Conservation (phyloP, 2,113 vertebrate species). For the Laticauda colubrina region DNA sequence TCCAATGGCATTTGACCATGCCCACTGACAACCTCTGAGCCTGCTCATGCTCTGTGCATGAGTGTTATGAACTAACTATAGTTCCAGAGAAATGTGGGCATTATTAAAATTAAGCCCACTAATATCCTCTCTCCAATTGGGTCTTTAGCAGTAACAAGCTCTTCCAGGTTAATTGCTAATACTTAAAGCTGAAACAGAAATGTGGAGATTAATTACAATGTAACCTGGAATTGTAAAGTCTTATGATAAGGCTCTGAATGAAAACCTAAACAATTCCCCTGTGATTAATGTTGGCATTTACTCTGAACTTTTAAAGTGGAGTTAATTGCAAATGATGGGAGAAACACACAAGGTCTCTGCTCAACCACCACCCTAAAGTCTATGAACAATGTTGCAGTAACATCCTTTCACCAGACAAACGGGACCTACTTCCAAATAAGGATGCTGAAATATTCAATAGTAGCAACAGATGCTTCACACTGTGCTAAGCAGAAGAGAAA, state of each 20-base stretch:
- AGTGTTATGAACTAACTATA: not conserved
- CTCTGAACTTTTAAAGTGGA: not conserved
- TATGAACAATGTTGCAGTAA: not conserved
- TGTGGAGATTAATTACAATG: not conserved
- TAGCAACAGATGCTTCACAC: not conserved
- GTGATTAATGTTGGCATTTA: not conserved
- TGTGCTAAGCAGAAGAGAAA: not conserved
- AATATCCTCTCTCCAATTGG: not conserved
- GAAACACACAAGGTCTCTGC: not conserved
- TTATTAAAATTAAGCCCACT: not conserved
- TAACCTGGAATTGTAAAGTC: slow-evolving; percentile 6
- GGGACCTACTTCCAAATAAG: not conserved
- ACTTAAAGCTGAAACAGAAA: not conserved
- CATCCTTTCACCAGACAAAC: not conserved
- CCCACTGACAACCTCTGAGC: not conserved
- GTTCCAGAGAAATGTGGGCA: not conserved
- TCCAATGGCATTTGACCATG: not conserved
- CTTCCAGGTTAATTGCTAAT: not conserved
- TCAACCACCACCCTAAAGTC: not conserved
- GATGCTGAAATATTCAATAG: not conserved
- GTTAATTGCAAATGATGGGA: not conserved
- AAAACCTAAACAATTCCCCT: not conserved
- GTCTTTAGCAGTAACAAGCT: not conserved
- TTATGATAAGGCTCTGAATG: not conserved
- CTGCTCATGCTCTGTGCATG: not conserved